Percentiles rank a stretch among this genome's conserved stretches.
Evolutionary conservation across 2,888 invertebrate genomes (phyloP).

Genomic region (Coenonympha glycerion): DNA sequence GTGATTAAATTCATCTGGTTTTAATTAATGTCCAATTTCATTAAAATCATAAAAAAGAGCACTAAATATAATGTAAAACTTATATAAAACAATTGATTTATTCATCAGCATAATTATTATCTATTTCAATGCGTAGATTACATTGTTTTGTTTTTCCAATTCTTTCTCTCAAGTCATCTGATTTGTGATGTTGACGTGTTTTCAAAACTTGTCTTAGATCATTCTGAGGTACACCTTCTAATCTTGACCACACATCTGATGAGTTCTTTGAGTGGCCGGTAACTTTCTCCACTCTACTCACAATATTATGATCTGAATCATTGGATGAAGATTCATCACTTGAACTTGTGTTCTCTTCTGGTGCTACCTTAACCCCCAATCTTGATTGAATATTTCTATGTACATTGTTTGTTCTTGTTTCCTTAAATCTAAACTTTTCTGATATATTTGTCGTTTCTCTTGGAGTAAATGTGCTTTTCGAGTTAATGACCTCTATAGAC

Average conservation of each 20-base stretch:
- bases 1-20: too few species aligned
- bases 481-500: slow-evolving; percentile 64
- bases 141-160: slow-evolving; percentile 57
- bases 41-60: too few species aligned
- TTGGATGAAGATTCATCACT: slow-evolving; percentile 50
- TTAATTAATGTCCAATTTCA: background rate
- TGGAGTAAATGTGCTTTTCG: slow-evolving; percentile 44
- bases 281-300: slow-evolving; percentile 73
- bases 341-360: slow-evolving; percentile 35
- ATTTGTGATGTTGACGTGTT: slow-evolving; percentile 46
- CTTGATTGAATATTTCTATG: slow-evolving; percentile 48
- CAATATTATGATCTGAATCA: slow-evolving; percentile 55
- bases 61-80: slow-evolving; percentile 5
- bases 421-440: slow-evolving; percentile 52
- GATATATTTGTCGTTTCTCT: slow-evolving; percentile 51
- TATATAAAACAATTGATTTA: slow-evolving; percentile 32
- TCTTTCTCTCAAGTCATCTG: slow-evolving; percentile 57
- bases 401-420: slow-evolving; percentile 16
- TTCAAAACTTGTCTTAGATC: slow-evolving; percentile 59
- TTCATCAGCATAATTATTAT: slow-evolving; percentile 54
- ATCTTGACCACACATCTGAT: slow-evolving; percentile 75
- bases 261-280: slow-evolving; percentile 47
- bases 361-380: slow-evolving; percentile 52
- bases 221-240: slow-evolving; percentile 52
- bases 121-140: slow-evolving; percentile 70